Evolutionary conservation across 2,888 invertebrate species (phyloP), one percentile per base, ranked within the genome.

Genomic region (Aricia artaxerxes): DNA sequence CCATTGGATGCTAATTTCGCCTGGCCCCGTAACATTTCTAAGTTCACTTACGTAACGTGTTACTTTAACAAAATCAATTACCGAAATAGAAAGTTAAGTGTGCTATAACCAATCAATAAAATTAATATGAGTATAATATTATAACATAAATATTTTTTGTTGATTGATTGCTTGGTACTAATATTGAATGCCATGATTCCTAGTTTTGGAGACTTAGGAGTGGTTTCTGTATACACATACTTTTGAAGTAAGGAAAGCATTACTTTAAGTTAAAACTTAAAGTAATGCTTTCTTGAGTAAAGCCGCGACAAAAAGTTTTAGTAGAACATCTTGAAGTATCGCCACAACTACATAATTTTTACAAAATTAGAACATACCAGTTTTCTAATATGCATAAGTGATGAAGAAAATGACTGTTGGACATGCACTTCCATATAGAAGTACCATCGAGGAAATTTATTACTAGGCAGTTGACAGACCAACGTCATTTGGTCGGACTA

Each of bases 1-100:
- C 78, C 64, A 82, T 80, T 80, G 80, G 80, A 81, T 81, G 81
- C 78, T 81, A 80, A 81, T 81, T 44, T 75, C 40, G 31, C 61
- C 31, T 82, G 81, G 80, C 81, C 79, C 79, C 77, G 80, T 80
- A 79, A 80, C 80, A 81, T 81, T 81, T 81, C 73, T 73, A 72
- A 57, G 49, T 78, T 61, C 73, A 80, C 72, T 78, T 78, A 57
- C 78, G 78, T 78, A 44, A 60, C 24, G 73, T 38, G 73, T 38
- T 53, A 75, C 75, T 24, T 75, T 75, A 35, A 7, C 75, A 57
- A 57, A 57, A 57, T 76, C 35, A 53, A 76, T 76, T 76, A 76
- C 6, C 53, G 6, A 49, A 44, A 75, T 75, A 13, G 75, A 75
- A 75, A 69, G 40, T 40, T 73, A 73, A 40, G 40, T 73, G 40